Evolutionary conservation across 2,797 vertebrate genomes (phyloP).

Genomic region (Eospalax fontanierii): DNA sequence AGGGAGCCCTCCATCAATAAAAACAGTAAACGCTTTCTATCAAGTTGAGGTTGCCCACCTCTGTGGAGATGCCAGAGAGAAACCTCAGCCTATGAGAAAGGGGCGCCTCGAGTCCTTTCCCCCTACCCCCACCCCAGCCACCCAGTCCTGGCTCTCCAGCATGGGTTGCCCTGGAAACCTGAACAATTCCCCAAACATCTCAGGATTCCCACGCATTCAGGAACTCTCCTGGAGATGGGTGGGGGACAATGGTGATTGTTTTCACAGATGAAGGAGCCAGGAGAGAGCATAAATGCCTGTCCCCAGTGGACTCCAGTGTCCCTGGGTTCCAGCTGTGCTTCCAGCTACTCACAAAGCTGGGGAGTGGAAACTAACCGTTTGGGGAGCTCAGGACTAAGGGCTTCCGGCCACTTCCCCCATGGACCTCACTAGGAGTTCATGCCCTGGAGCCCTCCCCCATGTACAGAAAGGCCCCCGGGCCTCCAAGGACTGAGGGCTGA

Average conservation of each 20-base stretch:
- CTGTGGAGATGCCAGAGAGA: background rate
- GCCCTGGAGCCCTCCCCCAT: accelerated
- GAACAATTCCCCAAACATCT: slow-evolving; percentile 30
- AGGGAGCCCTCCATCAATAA: accelerated
- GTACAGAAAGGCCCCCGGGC: background rate
- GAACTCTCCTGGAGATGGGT: slow-evolving; percentile 42
- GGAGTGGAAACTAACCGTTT: background rate
- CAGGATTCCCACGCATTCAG: slow-evolving; percentile 35
- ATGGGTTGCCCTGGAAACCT: slow-evolving; percentile 27
- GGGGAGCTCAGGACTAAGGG: background rate
- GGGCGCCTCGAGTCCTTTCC: background rate
- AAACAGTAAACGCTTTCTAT: no score
- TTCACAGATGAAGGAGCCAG: background rate
- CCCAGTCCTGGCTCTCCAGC: background rate
- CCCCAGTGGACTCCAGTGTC: accelerated
- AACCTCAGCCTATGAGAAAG: background rate
- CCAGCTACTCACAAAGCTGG: background rate
- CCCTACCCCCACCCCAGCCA: background rate
- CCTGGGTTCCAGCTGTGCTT: background rate
- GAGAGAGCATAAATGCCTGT: background rate
- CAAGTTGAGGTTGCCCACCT: background rate
- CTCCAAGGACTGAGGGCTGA: background rate
- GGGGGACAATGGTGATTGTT: background rate
- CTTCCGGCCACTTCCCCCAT: background rate
- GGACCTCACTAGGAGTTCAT: no score